Base-by-base conservation (phyloP, 1,140 invertebrate genomes). In the Cecropterus lyciades region DNA sequence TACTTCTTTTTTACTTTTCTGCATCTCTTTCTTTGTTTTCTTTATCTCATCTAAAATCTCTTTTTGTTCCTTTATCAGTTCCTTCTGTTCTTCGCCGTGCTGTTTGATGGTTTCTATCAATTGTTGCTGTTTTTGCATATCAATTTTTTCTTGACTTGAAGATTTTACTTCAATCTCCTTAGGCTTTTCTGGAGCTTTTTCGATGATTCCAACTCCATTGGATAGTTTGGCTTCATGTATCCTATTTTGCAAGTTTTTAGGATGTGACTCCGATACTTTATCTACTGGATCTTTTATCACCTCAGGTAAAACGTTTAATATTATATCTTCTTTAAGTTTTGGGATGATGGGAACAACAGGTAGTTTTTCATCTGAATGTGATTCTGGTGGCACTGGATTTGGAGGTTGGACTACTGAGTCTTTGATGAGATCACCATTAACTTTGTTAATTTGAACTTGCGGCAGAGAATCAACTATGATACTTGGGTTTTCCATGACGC, bases 31-130 rank as follows among this genome's bases (percentile, higher is more conserved):
- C 63, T 93, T 91, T 0, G 92, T 89, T 60, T 94, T 91, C 17
- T 93, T 90, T 37, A 94, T 87, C 73, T 94, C 92, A 63, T 94
- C 80, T 27, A 94, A 74, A 71, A 94, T 93, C 73, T 94, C 87
- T 65, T 93, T 93, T 63, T 94, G 93, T 72, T 94, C 93, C 59
- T 94, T 88, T 13, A 94, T 89, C 62, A 94, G 82, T 76, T 94
- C 84, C 59, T 93, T 90, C 63, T 94, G 93, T 75, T 94, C 93
- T 72, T 93, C 82, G 16, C 93, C 92, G 48, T 94, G 93, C 68
- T 93, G 93, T 76, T 94, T 93, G 15, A 94, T 87, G 33, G 93
- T 94, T 73, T 94, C 92, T 51, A 92, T 92, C 0, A 94, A 73
- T 71, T 94, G 80, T 69, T 94, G 87, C 13, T 93, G 84, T 69